phyloP scores from a whole-genome alignment of 1,140 invertebrate genomes.

The Ceratosolen solmsi region DNA sequence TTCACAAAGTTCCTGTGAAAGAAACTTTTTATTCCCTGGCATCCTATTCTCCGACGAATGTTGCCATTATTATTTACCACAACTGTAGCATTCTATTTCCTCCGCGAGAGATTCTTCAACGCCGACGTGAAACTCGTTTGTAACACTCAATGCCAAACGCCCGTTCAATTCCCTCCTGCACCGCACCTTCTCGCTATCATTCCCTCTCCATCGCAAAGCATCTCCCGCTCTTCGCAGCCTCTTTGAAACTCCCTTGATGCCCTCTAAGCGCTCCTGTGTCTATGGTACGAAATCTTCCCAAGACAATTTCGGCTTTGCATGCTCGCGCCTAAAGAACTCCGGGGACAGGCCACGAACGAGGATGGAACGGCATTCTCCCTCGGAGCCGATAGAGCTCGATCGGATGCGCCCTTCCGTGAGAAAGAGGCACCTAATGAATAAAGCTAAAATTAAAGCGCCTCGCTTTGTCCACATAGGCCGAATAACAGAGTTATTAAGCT shows the following conservation, averaged over 20 bases:
- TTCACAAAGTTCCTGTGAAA: conserved; percentile 2
- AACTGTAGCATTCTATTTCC: conserved; percentile 28
- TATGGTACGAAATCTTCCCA: neutral
- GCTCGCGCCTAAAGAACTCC: no score
- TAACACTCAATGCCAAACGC: conserved; percentile 42
- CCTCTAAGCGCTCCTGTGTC: no score
- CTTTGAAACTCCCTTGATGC: neutral
- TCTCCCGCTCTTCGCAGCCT: neutral
- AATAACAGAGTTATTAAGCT: neutral
- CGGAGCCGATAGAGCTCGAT: neutral
- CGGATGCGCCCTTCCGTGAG: conserved; percentile 54
- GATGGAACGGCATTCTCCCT: no score
- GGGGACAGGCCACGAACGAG: no score
- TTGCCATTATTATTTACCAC: conserved; percentile 40
- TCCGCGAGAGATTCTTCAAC: conserved; percentile 21
- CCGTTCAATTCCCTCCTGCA: conserved; percentile 42
- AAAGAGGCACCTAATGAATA: conserved; percentile 63
- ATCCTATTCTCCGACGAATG: conserved; percentile 6
- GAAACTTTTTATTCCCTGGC: conserved; percentile 10
- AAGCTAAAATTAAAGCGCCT: conserved; percentile 53
- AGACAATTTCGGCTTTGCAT: neutral
- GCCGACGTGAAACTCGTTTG: conserved; percentile 39
- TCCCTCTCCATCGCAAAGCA: conserved; percentile 24
- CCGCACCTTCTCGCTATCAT: conserved; percentile 51
- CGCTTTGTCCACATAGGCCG: no score